phyloP scores from a whole-genome alignment of 53 echinoderm and acorn worm genomes.

The Astropecten irregularis region DNA sequence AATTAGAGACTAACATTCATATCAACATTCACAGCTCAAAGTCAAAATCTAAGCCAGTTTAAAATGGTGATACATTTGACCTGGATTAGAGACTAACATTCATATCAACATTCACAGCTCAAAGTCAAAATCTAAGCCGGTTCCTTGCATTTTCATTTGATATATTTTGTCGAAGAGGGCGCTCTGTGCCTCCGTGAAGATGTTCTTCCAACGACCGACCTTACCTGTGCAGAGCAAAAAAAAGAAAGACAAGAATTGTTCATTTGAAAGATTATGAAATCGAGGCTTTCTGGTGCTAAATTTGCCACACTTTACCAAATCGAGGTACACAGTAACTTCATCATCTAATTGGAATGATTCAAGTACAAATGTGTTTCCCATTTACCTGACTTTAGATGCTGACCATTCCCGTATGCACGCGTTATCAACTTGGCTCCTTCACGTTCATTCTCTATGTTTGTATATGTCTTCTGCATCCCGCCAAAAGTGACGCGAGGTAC shows the following conservation, averaged over 20 bases:
- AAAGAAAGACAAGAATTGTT: background rate
- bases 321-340: too few relatives aligned
- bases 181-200: conserved; percentile 57
- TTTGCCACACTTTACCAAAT: too few relatives aligned
- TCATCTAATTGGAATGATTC: too few relatives aligned
- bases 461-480: conserved; percentile 60
- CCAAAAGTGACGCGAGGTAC: too few relatives aligned
- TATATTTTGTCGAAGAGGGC: conserved; percentile 65
- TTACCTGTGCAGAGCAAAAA: conserved; percentile 9
- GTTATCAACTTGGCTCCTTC: conserved; percentile 50
- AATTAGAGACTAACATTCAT: too few relatives aligned
- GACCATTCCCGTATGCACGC: conserved; percentile 43
- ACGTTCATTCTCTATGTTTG: conserved; percentile 48
- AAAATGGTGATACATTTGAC: too few relatives aligned
- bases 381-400: conserved; percentile 68
- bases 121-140: conserved; percentile 60
- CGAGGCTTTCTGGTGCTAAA: too few relatives aligned
- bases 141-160: conserved; percentile 37
- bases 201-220: conserved; percentile 62
- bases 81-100: too few relatives aligned
- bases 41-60: too few relatives aligned
- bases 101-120: conserved; percentile 24
- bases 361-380: too few relatives aligned
- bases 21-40: too few relatives aligned
- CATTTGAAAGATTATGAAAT: too few relatives aligned